A percentile compares a stretch with the other conserved stretches of the same genome.
Evolutionary conservation across 2,113 vertebrate species (phyloP).

Genomic region (Forbesichthys agassizii): DNA sequence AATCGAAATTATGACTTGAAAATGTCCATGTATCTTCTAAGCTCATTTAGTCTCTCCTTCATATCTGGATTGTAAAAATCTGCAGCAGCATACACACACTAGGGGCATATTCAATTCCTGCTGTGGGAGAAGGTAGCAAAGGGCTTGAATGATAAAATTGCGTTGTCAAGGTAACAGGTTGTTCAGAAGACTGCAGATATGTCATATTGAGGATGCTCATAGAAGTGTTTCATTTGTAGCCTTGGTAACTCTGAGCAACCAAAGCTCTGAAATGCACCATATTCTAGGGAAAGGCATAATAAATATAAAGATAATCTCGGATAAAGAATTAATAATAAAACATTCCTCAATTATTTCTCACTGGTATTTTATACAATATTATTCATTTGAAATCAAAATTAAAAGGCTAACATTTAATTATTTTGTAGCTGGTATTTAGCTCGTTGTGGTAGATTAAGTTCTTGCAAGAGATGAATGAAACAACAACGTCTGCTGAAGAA

Average conservation of each 20-base stretch:
- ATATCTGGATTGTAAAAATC: conserved; percentile 42
- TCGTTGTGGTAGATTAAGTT: conserved; percentile 49
- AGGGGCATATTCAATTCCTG: conserved; percentile 66
- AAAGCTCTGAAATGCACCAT: conserved; percentile 37
- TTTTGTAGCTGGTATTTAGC: conserved; percentile 42
- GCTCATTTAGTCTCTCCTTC: conserved; percentile 30
- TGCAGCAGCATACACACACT: conserved; percentile 61
- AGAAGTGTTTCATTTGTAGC: conserved; percentile 68
- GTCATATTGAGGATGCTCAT: conserved; percentile 71
- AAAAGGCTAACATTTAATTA: conserved; percentile 37
- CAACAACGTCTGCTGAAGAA: conserved; percentile 58
- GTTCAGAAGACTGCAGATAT: conserved; percentile 72
- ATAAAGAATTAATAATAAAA: conserved; percentile 63
- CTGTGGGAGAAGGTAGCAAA: conserved; percentile 73
- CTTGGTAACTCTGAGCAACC: conserved; percentile 45
- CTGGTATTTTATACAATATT: conserved; percentile 32
- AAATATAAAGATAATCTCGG: conserved; percentile 36
- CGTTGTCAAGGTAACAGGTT: conserved; percentile 83
- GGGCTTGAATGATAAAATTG: conserved; percentile 80
- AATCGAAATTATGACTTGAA: conserved; percentile 23
- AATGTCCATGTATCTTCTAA: conserved; percentile 26
- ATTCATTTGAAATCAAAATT: conserved; percentile 49
- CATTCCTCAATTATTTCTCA: conserved; percentile 38
- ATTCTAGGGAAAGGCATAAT: conserved; percentile 46
- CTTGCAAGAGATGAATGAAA: conserved; percentile 64